Conservation (phyloP, 2,113 vertebrate genomes). For the human region GRCh38 chr1:53044501-53045000, state of each 20-base stretch:
- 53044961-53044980: not conserved
- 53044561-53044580: not conserved
- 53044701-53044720: not conserved
- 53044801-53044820: not conserved
- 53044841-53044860: not conserved
- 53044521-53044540: not conserved
- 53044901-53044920: not conserved
- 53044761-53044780: not conserved
- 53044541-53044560: not conserved
- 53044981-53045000: not conserved
- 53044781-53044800: not conserved
- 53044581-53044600: not conserved
- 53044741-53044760: not conserved
- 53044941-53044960: slow-evolving; percentile 10
- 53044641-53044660: not conserved
- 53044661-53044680: not conserved
- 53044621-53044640: not conserved
- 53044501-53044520: not conserved
- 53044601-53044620: not conserved
- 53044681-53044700: not conserved
- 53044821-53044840: not conserved
- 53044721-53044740: not conserved
- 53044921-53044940: not conserved
- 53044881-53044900: slow-evolving; percentile 9
- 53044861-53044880: not conserved